Percentiles rank a stretch among this genome's conserved stretches.
phyloP scores from a whole-genome alignment of 92 coral and sea anemone species.

The Bergia sp. region DNA sequence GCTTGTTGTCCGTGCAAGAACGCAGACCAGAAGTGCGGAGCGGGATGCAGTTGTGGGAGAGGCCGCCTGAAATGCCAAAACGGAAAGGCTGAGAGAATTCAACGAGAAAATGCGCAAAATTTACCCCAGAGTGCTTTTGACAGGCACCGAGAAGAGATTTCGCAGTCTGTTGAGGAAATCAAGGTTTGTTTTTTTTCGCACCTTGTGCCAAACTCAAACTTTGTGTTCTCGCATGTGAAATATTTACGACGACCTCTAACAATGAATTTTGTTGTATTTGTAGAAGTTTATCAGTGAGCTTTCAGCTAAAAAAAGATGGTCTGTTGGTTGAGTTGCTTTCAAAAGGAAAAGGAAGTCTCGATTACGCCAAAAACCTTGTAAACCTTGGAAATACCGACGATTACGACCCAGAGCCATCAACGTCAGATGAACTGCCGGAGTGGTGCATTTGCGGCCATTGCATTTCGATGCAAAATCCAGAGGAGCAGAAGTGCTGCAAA shows the following conservation, averaged over 20 bases:
- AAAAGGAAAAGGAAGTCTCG: slow-evolving; percentile 54
- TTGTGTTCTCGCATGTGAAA: not conserved
- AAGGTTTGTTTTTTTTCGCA: not conserved
- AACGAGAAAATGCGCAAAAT: slow-evolving; percentile 16
- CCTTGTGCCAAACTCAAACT: no score
- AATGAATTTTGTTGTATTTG: not conserved
- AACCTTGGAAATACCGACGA: slow-evolving; percentile 1
- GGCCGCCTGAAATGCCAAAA: slow-evolving; percentile 18
- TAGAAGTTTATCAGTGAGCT: slow-evolving; percentile 26
- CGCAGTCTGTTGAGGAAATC: slow-evolving; percentile 42
- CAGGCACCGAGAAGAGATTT: slow-evolving; percentile 33
- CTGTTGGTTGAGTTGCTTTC: slow-evolving; percentile 36
- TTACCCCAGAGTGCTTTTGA: slow-evolving; percentile 50
- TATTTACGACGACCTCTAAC: not conserved
- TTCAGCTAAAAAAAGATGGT: slow-evolving; percentile 19
- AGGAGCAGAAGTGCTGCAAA: slow-evolving; percentile 13
- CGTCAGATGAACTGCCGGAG: slow-evolving; percentile 25
- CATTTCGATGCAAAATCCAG: not conserved
- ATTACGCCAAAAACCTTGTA: slow-evolving; percentile 30
- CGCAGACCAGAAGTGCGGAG: slow-evolving; percentile 38
- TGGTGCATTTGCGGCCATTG: slow-evolving; percentile 54
- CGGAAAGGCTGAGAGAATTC: slow-evolving; percentile 3
- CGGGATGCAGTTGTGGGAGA: slow-evolving; percentile 46
- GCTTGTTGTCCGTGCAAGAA: slow-evolving; percentile 49
- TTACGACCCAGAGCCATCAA: not conserved